Conservation (phyloP, 2,888 invertebrate genomes). For the Iselma pallidipennis region DNA sequence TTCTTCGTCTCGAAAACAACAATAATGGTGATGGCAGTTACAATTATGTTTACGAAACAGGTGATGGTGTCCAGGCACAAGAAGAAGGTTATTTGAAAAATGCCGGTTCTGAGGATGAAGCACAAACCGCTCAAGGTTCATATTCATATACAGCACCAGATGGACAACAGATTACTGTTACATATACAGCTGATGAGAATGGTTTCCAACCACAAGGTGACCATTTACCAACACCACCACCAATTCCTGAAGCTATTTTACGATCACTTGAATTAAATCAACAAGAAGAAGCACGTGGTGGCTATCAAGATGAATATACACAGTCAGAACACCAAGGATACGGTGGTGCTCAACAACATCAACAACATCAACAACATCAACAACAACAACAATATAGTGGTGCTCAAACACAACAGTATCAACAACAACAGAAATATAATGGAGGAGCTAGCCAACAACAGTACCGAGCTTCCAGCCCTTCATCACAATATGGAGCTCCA, state of each 20-base stretch:
- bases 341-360: constrained; percentile 41
- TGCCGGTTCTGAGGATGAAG: constrained; percentile 46
- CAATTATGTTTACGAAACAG: constrained; percentile 60
- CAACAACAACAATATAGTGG: constrained; percentile 33
- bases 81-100: constrained; percentile 41
- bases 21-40: constrained; percentile 47
- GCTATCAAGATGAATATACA: constrained; percentile 4
- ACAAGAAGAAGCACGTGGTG: constrained; percentile 41
- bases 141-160: constrained; percentile 48
- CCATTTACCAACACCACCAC: constrained; percentile 64
- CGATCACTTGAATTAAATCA: constrained; percentile 45
- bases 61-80: constrained; percentile 59
- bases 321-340: constrained; percentile 26
- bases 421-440: constrained; percentile 3
- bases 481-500: neutral
- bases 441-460: constrained; percentile 26
- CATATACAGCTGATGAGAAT: constrained; percentile 62
- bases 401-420: too few relatives aligned
- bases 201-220: constrained; percentile 62
- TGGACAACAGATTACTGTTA: constrained; percentile 44
- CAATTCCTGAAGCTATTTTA: constrained; percentile 62
- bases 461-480: constrained; percentile 30
- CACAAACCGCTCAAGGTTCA: constrained; percentile 42
- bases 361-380: constrained; percentile 5
- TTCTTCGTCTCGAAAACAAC: constrained; percentile 45